Evolutionary conservation across 2,113 vertebrate species (phyloP).

Genomic region (Nibea coibor): DNA sequence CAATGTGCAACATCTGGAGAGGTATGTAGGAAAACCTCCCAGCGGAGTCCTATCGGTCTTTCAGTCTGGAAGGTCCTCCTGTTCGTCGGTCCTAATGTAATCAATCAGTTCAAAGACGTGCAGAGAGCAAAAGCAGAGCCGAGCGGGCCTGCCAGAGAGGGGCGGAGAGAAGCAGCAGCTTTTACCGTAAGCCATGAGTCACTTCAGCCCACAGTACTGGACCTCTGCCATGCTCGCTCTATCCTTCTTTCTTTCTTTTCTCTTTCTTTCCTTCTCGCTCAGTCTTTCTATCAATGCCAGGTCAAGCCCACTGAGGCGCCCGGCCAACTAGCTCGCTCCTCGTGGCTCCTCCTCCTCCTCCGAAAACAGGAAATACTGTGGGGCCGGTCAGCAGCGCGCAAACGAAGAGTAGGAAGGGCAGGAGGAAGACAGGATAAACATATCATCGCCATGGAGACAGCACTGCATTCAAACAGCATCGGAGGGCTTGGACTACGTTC

Average conservation of each 20-base stretch:
- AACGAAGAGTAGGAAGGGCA: conserved; percentile 54
- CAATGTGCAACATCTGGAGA: not conserved
- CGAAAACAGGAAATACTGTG: conserved; percentile 68
- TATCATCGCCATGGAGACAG: conserved; percentile 62
- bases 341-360: conserved; percentile 65
- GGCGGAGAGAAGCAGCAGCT: conserved; percentile 78
- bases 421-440: conserved; percentile 57
- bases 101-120: conserved; percentile 58
- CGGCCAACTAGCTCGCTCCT: conserved; percentile 60
- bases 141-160: conserved; percentile 67
- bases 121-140: conserved; percentile 63
- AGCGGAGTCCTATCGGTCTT: not conserved
- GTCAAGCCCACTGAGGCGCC: conserved; percentile 63
- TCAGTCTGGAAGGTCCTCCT: conserved; percentile 25
- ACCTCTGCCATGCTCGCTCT: conserved; percentile 73
- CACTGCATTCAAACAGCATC: conserved; percentile 47
- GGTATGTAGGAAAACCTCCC: not conserved
- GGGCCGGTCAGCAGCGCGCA: conserved; percentile 46
- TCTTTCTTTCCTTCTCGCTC: conserved; percentile 65
- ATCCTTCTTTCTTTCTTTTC: conserved; percentile 38
- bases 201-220: conserved; percentile 82
- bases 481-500: not conserved
- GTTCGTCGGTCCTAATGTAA: conserved; percentile 50
- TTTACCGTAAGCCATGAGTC: conserved; percentile 85
- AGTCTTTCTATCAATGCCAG: conserved; percentile 71